Evolutionary conservation across 2,797 vertebrate species (phyloP), one percentile per base, ranked within the genome.

Genomic region (Pangasius macronema): DNA sequence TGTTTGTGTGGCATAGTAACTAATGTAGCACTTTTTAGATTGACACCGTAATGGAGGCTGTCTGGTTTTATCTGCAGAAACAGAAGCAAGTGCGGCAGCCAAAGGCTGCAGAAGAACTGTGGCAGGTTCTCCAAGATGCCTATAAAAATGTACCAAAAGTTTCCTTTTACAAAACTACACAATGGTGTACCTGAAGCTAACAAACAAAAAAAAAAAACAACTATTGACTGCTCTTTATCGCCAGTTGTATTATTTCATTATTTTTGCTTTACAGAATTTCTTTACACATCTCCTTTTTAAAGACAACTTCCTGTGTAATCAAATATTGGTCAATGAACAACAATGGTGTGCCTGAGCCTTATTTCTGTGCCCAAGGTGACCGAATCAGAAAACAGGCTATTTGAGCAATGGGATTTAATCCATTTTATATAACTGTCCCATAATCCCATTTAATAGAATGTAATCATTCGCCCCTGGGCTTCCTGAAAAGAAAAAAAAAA

Each of bases 31-130:
- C 59, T 65, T 82, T 82, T 49, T 65, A 82, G 65, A 83, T 57
- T 89, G 82, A 89, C 88, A 87, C 70, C 79, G 83, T 39, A 87
- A 68, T 67, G 8, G 33, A 73, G 87, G 85, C 82, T 85, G 51
- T 85, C 77, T 72, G 49, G 46, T 36, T 83, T 68, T 53, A 83
- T 53, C 65, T 53, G 46, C 42, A 83, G 63, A 83, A 53, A 68
- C 82, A 36, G 49, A 68, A 83, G 63, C 63, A 70, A 55, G n/a
- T 36, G 63, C 1, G 63, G 70, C 46, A 83, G 82, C 27, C 63
- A 53, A 70, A 68, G 82, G 46, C 63, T 83, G 63, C 46, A 68
- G 46, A 24, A 22, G 63, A 36, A 24, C 2, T 51, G 8, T 83
- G 59, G 36, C 59, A 82, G 39, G 30, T 3, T 83, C 6, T 36